Evolutionary conservation across 1,140 invertebrate species (phyloP).

Genomic region (Acromyrmex echinatior): DNA sequence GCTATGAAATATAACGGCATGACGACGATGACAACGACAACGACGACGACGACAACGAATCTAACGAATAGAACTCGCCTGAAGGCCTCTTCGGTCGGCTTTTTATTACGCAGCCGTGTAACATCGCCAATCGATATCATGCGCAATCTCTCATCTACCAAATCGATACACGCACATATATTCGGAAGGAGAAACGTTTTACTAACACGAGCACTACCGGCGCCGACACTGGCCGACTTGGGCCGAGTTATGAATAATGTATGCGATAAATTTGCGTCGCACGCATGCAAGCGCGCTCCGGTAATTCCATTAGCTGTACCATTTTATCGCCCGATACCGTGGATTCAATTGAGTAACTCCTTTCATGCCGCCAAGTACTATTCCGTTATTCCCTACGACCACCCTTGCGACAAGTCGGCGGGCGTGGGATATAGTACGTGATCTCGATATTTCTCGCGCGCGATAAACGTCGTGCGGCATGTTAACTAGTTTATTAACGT

Average conservation of each 20-base stretch:
- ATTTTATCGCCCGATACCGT: conserved; percentile 67
- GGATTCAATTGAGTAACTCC: conserved; percentile 65
- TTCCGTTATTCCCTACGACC: conserved; percentile 51
- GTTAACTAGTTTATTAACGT: conserved; percentile 41
- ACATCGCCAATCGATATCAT: conserved; percentile 37
- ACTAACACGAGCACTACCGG: conserved; percentile 30
- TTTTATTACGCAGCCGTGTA: conserved; percentile 33
- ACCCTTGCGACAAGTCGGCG: conserved; percentile 13
- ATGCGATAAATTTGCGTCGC: conserved; percentile 73
- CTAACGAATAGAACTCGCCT: neutral
- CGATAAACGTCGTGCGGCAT: conserved; percentile 48
- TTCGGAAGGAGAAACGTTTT: conserved; percentile 45
- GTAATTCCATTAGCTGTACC: conserved; percentile 74
- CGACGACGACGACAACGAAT: neutral
- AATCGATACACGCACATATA: conserved; percentile 5
- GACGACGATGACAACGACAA: neutral
- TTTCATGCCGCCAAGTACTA: conserved; percentile 47
- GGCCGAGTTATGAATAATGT: conserved; percentile 75
- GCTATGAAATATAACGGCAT: conserved; percentile 47
- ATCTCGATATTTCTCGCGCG: conserved; percentile 51
- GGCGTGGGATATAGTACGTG: conserved; percentile 27
- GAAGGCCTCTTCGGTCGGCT: conserved; percentile 8
- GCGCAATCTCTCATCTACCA: conserved; percentile 7
- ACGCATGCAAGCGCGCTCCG: conserved; percentile 70
- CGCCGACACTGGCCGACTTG: conserved; percentile 40